Base-by-base conservation (phyloP, 1,140 invertebrate species). In the Calliopsis andreniformis region DNA sequence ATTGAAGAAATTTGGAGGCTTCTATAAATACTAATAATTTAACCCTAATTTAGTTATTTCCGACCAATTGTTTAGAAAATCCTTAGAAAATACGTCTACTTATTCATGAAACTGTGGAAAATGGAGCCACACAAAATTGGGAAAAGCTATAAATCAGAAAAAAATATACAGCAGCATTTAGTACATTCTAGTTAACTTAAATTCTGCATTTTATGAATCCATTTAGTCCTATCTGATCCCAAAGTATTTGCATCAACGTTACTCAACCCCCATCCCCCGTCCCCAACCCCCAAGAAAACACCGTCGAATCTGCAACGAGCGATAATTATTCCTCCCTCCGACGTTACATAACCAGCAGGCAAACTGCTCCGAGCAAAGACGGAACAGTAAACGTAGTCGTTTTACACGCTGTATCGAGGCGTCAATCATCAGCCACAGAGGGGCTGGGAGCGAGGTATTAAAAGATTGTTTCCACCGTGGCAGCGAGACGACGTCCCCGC, bases 401-500 rank as follows among this genome's bases (percentile, higher is more conserved):
- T 61, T 53, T 61, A 20, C 16, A 6, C 30, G 6, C 8, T 20
- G 32, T n/a, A 49, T 39, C 69, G 30, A 4, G 5, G 23, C 67
- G 68, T 82, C 79, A 32, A 28, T 76, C 73, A 32, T 81, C 62
- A 23, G 32, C 58, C 20, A 39, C 62, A 32, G 32, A 35, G 47
- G 59, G 56, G 42, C n/a, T n/a, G 58, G 23, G 62, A 35, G 42
- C 51, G 78, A 42, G 62, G 12, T 76, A 82, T 58, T 79, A 69
- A 53, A 78, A 81, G 49, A 76, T 78, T 49, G 78, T 66, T 66
- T 39, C n/a, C 62, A 58, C 30, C 70, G 30, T 32, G 64, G 51
- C 45, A 43, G 20, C 25, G 58, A 45, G 42, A 47, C 25, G 32
- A 62, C 39, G n/a, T 55, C 47, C 42, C 12, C 39, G 73, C 72